Base-by-base conservation (phyloP, 1,140 invertebrate genomes). In the Drosophila nikananu region DNA sequence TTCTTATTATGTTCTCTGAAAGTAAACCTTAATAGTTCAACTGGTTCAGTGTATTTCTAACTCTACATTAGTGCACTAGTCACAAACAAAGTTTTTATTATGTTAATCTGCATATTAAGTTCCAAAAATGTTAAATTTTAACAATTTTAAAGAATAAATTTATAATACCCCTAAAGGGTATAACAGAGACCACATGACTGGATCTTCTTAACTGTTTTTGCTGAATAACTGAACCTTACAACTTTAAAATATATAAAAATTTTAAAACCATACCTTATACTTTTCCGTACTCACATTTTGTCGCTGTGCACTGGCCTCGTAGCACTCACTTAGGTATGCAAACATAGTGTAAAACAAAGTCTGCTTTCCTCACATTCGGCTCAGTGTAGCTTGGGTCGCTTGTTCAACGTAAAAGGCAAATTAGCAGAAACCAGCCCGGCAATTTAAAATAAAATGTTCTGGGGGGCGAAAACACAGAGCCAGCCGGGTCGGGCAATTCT, bases 391-490 rank as follows among this genome's bases (percentile, higher is more conserved):
- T 64, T 44, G 67, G 71, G 70, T 79, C 39, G 79, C 44, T 65
- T 19, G 75, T 41, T 62, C 65, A 51, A 82, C 76, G 75, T 82
- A 81, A 82, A 74, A 71, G 83, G 84, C 84, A 89, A 91, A 91
- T 91, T 91, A 91, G 90, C 77, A 82, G 81, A 84, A 90, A 80
- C 74, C 80, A 80, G 76, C 71, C 86, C 76, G 75, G 73, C 78
- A 83, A 89, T 91, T 91, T 89, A 71, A 86, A 89, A 83, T 57
- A 81, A 91, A 91, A 91, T 91, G 77, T 73, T 73, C 55, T 52
- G 58, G 65, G 65, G 46, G 46, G 62, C 68, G 55, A 37, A 66
- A 86, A 72, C 70, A 59, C 59, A 48, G 57, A 58, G 49, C 32
- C 39, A 58, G 49, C 32, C 39, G 46, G 46, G 13, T 25, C 77